phyloP scores from a whole-genome alignment of 1,140 invertebrate genomes.

The Wasmannia auropunctata region DNA sequence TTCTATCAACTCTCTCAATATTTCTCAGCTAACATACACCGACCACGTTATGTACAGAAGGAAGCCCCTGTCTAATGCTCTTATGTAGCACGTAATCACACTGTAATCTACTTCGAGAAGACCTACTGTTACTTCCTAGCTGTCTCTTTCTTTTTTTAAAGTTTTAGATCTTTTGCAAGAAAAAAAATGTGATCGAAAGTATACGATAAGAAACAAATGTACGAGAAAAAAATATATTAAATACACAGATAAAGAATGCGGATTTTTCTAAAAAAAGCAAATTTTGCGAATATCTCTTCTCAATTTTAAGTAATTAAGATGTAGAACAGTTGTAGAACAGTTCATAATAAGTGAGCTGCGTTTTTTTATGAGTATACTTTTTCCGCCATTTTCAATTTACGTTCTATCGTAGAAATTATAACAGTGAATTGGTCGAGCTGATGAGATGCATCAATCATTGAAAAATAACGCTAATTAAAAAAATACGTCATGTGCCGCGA shows the following conservation, averaged over 20 bases:
- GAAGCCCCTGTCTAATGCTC: constrained; percentile 79
- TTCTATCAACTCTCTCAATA: constrained; percentile 10
- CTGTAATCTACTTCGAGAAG: constrained; percentile 80
- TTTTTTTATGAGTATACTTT: neutral
- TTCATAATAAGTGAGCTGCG: neutral
- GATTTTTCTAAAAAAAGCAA: neutral
- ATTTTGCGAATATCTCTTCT: neutral
- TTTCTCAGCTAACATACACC: neutral
- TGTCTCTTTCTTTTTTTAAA: constrained; percentile 73
- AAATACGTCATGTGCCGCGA: neutral
- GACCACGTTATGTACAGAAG: constrained; percentile 18
- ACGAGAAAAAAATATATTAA: neutral
- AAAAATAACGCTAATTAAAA: constrained; percentile 14
- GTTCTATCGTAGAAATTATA: neutral
- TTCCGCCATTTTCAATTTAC: neutral
- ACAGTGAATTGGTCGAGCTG: neutral
- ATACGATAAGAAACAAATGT: neutral
- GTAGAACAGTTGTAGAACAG: neutral
- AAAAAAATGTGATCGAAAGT: neutral
- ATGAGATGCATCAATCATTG: neutral
- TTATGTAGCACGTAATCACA: constrained; percentile 76
- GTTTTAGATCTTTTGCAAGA: constrained; percentile 52
- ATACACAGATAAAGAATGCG: neutral
- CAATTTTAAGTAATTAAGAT: neutral
- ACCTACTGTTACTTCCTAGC: constrained; percentile 73